Percentiles rank a stretch among this genome's conserved stretches.
phyloP scores from a whole-genome alignment of 2,888 invertebrate species.

The Hirtodrosophila confusa region DNA sequence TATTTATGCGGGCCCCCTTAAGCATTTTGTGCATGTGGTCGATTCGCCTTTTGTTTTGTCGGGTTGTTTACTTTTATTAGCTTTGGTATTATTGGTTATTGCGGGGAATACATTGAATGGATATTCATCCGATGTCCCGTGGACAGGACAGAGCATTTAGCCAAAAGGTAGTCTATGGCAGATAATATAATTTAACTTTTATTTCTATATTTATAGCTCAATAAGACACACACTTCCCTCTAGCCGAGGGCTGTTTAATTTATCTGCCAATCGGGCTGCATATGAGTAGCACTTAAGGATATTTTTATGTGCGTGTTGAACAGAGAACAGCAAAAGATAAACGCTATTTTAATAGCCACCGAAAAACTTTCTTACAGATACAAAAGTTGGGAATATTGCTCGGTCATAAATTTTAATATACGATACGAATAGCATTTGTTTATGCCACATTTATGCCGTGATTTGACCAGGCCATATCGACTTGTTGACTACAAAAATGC shows the following conservation, averaged over 20 bases:
- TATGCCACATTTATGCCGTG: constrained; percentile 6
- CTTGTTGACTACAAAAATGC: constrained; percentile 9
- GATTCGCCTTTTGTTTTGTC: constrained; percentile 49
- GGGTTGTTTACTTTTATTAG: constrained; percentile 76
- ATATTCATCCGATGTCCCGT: constrained; percentile 20
- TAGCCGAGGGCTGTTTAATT: constrained; percentile 47
- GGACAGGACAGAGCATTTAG: constrained; percentile 34
- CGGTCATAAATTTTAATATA: constrained; percentile 39
- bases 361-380: constrained; percentile 8
- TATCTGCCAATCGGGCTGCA: constrained; percentile 51
- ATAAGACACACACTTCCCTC: constrained; percentile 55
- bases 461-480: background rate
- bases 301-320: constrained; percentile 37
- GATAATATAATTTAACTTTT: constrained; percentile 73
- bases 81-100: constrained; percentile 75
- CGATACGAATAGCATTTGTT: constrained; percentile 12
- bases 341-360: constrained; percentile 55
- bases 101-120: constrained; percentile 25
- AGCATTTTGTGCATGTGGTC: constrained; percentile 57
- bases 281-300: constrained; percentile 52
- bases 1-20: constrained; percentile 58
- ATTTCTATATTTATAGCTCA: constrained; percentile 74
- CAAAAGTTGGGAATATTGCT: constrained; percentile 21
- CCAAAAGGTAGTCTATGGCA: constrained; percentile 49
- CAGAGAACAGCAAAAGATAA: constrained; percentile 41